Conservation (phyloP, 2,797 vertebrate genomes). For the Cuculus canorus region DNA sequence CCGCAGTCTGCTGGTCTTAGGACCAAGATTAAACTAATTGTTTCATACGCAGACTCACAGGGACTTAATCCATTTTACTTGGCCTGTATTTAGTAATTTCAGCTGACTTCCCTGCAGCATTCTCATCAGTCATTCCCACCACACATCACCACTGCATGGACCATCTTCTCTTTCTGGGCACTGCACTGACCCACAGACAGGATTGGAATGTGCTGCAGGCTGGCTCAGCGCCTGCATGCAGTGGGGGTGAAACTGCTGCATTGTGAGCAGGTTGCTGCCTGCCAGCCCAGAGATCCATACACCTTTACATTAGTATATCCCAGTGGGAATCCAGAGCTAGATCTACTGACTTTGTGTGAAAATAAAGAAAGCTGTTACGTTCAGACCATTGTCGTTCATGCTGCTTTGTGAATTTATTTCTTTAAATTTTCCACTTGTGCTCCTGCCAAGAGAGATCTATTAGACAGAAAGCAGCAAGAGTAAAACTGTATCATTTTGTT, state of each 20-base stretch:
- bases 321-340: conserved; percentile 6
- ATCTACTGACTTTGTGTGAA: conserved; percentile 27
- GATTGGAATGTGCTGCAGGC: background rate
- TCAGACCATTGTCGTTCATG: conserved; percentile 87
- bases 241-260: background rate
- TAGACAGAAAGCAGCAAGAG: conserved; percentile 90
- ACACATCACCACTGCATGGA: background rate
- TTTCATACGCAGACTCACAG: background rate
- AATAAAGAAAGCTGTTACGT: conserved; percentile 73
- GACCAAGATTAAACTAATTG: background rate
- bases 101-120: background rate
- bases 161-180: background rate
- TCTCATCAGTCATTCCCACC: background rate
- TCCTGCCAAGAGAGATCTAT: conserved; percentile 86
- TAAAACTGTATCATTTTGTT: conserved; percentile 83
- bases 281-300: background rate
- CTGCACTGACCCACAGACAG: background rate
- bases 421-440: conserved; percentile 83
- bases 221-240: background rate
- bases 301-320: background rate
- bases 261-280: background rate
- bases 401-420: conserved; percentile 91
- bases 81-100: background rate
- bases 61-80: background rate
- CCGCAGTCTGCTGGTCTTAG: background rate